Base-by-base conservation (phyloP, 2,888 invertebrate genomes). In the Trissoscelio sp. region DNA sequence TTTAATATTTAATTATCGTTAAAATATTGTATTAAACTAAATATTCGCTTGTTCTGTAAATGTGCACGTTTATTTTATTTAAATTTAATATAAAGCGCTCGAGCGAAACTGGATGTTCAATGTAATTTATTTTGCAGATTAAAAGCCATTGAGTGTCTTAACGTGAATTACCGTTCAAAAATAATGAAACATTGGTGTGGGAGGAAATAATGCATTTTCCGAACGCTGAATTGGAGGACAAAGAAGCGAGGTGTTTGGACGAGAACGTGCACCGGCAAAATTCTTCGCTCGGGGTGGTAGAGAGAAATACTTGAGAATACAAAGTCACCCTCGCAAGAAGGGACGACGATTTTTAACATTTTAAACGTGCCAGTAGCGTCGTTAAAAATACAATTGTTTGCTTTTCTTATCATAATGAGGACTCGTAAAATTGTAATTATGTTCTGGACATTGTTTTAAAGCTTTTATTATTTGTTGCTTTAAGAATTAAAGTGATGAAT, bases 341-440 rank as follows among this genome's bases (percentile, higher is more conserved):
- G 37, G 37, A 44, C 24, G 34, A 1, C 60, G 28, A 60, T 12
- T 62, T 62, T 44, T 31, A 28, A 42, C 46, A 18, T 62, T 44
- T 44, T 62, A 62, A n/a, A 44, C 28, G 18, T 42, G 6, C 14
- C 14, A 14, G 22, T 42, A 6, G 12, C 14, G 58, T 44, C 44
- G 31, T 44, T 44, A 28, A 62, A 28, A 62, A 44, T 62, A 44
- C 44, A 62, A 62, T 46, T 62, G 31, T 46, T 44, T 44, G 16
- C 31, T 62, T 62, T 62, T 62, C 18, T 28, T 46, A 44, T 62
- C 46, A 3, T 31, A 44, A 62, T 42, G 60, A 44, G 44, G 6
- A 12, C 42, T 62, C 14, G 18, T 16, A n/a, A 62, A 62, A 44
- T 37, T 39, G 14, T 58, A 39, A 39, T 58, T 37, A 22, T 39